Base-by-base conservation (phyloP, 2,797 vertebrate genomes). In the Ptychobarbus kaznakovi region DNA sequence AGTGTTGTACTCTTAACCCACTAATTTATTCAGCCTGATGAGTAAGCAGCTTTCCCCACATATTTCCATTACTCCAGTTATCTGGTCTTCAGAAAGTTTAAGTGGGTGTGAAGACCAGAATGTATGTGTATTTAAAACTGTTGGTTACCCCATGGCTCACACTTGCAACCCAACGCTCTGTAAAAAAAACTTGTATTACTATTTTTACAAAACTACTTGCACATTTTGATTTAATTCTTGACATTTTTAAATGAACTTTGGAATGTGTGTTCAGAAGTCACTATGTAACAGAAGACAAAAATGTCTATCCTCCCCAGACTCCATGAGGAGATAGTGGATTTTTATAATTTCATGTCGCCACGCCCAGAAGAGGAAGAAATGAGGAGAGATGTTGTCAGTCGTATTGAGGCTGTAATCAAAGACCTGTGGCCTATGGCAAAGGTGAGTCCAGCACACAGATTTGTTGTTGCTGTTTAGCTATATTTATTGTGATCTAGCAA, bases 291-390 rank as follows among this genome's bases (percentile, higher is more conserved):
- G 25, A 49, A 4, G 46, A 32, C 44, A 49, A 7, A 46, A 25
- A 61, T 73, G 2, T 74, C 65, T 74, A 16, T 74, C 10, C 12
- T 46, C 1, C 4, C 74, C 93, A 99, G 98, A 75, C 95, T 99
- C 35, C 98, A 99, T 32, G 97, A 99, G 91, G 98, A 99, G 95
- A 97, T 99, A 90, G 96, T 98, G 91, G 97, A 99, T 90, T 99
- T 99, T 92, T 99, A 99, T 93, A 95, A 97, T 92, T 99, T 98
- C 94, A 98, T 99, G 97, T 98, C 97, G 73, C 98, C 98, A 74
- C 95, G 97, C 89, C 96, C 97, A 6, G 97, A 98, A 93, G 98
- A 99, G 93, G 97, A 96, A 81, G 95, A 97, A 68, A 99, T 99
- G 98, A 97, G 98, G 91, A 96, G 96, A 89, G 97, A 99, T 92